phyloP scores from a whole-genome alignment of 2,888 invertebrate species.

The Prenolepis imparis region DNA sequence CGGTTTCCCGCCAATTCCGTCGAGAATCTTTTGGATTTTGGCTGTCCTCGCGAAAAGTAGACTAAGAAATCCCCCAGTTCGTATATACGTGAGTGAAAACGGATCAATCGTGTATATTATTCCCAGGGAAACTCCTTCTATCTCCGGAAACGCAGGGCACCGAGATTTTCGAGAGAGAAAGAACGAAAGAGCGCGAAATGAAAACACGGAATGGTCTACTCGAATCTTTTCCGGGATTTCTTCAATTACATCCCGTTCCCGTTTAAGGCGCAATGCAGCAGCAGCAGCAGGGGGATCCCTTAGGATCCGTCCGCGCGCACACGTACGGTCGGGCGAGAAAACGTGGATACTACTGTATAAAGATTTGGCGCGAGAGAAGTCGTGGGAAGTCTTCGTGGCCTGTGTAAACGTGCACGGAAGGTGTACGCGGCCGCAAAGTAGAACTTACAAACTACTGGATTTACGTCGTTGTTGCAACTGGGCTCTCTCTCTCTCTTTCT shows the following conservation, averaged over 20 bases:
- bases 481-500: too few species aligned
- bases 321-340: neutral
- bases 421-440: neutral
- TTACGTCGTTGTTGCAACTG: neutral
- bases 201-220: constrained; percentile 13
- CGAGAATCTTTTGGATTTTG: constrained; percentile 7
- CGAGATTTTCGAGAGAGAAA: neutral
- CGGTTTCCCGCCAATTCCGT: neutral
- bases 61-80: constrained; percentile 4
- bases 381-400: neutral
- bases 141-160: neutral
- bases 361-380: neutral
- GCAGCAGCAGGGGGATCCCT: neutral
- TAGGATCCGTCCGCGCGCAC: neutral
- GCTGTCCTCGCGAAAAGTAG: neutral
- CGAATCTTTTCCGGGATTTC: neutral
- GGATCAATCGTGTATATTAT: constrained; percentile 29
- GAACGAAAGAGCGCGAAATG: constrained; percentile 13
- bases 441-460: neutral
- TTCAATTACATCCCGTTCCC: constrained; percentile 1
- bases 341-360: constrained; percentile 2
- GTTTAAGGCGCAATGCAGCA: neutral
- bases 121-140: neutral
- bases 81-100: constrained; percentile 21
- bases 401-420: neutral